Evolutionary conservation across 2,797 vertebrate genomes (phyloP).

Genomic region (Pseudochirops cupreus): DNA sequence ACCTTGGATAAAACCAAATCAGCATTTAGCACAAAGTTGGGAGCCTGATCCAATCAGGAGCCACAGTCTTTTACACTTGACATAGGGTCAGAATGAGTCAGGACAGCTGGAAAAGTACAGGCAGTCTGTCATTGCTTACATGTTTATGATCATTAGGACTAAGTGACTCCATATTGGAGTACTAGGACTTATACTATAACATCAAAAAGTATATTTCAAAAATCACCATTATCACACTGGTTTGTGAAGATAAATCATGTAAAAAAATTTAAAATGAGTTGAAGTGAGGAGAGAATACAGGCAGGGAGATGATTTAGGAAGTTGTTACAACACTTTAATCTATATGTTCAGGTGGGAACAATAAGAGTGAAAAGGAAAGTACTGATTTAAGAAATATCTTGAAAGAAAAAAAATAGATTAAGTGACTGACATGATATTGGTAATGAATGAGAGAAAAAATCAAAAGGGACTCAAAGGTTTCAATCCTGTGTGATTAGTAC

Average conservation of each 20-base stretch:
- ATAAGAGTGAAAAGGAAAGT: background rate
- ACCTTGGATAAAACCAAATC: background rate
- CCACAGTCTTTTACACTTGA: background rate
- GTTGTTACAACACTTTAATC: background rate
- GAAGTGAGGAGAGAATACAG: background rate
- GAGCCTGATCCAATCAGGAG: background rate
- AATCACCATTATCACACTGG: background rate
- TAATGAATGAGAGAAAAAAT: background rate
- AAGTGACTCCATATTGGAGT: background rate
- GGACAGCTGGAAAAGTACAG: background rate
- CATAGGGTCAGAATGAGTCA: background rate
- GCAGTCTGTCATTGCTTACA: background rate
- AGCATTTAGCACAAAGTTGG: background rate
- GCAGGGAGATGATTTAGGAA: background rate
- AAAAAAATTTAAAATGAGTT: background rate
- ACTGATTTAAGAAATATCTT: background rate
- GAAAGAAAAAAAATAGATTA: background rate
- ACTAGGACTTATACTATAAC: background rate
- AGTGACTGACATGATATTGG: background rate
- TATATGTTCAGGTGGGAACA: background rate
- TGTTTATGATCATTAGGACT: background rate
- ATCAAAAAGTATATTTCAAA: background rate
- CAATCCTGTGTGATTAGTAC: background rate
- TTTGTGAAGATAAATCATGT: background rate
- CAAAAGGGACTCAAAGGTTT: background rate